Evolutionary conservation across 2,888 invertebrate species (phyloP).

Genomic region (Salticus scenicus): DNA sequence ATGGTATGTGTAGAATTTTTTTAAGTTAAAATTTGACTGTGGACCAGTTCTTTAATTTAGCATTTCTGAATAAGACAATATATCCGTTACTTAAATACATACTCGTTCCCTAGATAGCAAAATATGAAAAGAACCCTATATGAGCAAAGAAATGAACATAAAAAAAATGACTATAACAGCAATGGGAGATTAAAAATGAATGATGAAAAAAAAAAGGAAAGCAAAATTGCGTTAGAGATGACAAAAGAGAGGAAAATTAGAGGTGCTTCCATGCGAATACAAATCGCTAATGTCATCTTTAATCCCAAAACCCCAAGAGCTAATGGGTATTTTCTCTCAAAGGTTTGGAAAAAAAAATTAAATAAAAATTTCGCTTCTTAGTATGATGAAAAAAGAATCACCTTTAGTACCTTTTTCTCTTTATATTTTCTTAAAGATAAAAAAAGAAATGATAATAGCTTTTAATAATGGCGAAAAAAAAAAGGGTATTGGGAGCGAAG

Average conservation of each 20-base stretch:
- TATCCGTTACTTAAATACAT: too few relatives aligned
- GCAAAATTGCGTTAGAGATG: constrained; percentile 27
- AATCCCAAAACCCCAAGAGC: constrained; percentile 60
- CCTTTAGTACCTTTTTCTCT: neutral
- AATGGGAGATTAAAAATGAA: constrained; percentile 62
- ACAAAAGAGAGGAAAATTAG: constrained; percentile 64
- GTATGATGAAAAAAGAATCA: constrained; percentile 1
- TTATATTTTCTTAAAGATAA: neutral
- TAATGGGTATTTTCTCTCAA: constrained; percentile 51
- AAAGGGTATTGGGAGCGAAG: neutral
- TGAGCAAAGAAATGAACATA: constrained; percentile 19
- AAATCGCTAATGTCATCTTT: constrained; percentile 67
- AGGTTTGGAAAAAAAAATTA: constrained; percentile 16
- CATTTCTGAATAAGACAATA: too few relatives aligned
- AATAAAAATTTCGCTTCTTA: constrained; percentile 34
- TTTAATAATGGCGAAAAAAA: neutral
- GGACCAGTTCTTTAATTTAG: too few relatives aligned
- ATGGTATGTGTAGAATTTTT: too few relatives aligned
- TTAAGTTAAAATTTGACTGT: too few relatives aligned
- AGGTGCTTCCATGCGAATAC: constrained; percentile 54
- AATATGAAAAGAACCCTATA: constrained; percentile 2
- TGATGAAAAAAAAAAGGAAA: constrained; percentile 21
- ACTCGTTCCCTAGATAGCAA: constrained; percentile 1
- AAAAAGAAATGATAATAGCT: too few relatives aligned
- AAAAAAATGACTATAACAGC: constrained; percentile 65